A percentile compares a stretch with the other conserved stretches of the same genome.
These are phyloP conservation scores for Mionectes olivaceus DNA, from an alignment of 2,797 vertebrate genomes.

Conservation along the genomic window DNA sequence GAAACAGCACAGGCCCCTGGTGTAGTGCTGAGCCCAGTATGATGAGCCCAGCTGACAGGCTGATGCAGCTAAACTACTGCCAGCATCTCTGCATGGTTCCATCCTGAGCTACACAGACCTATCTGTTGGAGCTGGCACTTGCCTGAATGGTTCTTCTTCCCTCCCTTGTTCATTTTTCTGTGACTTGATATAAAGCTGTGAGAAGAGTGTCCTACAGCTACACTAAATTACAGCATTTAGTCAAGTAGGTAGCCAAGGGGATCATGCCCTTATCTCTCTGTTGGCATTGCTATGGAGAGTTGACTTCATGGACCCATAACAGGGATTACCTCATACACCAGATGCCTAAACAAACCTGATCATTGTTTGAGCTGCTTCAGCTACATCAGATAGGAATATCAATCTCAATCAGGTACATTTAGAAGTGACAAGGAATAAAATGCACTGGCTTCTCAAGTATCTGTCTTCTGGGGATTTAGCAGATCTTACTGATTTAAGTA, in stretches of 20 bases:
- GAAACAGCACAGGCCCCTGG: not conserved
- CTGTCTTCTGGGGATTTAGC: not conserved
- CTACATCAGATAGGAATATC: not conserved
- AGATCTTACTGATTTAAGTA: not conserved
- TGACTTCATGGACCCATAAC: not conserved
- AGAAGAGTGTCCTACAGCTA: not conserved
- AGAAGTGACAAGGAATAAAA: not conserved
- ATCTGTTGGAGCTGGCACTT: not conserved
- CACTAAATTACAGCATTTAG: not conserved
- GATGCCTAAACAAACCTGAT: not conserved
- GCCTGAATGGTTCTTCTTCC: not conserved
- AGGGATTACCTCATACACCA: not conserved
- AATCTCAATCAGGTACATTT: not conserved
- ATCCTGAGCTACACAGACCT: not conserved
- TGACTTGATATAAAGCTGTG: too few species aligned
- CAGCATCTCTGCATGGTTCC: not conserved
- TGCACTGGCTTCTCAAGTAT: not conserved
- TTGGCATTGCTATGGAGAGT: not conserved
- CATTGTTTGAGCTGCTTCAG: not conserved
- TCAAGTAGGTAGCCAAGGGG: not conserved
- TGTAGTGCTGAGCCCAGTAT: not conserved
- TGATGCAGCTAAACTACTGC: not conserved
- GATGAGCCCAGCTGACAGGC: not conserved
- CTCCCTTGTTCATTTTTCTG: not conserved
- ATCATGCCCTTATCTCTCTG: not conserved